Percentiles rank a stretch among this genome's conserved stretches.
These are phyloP conservation scores for Cyrtonyx montezumae DNA, from an alignment of 2,113 vertebrate genomes.

Conservation along the genomic window DNA sequence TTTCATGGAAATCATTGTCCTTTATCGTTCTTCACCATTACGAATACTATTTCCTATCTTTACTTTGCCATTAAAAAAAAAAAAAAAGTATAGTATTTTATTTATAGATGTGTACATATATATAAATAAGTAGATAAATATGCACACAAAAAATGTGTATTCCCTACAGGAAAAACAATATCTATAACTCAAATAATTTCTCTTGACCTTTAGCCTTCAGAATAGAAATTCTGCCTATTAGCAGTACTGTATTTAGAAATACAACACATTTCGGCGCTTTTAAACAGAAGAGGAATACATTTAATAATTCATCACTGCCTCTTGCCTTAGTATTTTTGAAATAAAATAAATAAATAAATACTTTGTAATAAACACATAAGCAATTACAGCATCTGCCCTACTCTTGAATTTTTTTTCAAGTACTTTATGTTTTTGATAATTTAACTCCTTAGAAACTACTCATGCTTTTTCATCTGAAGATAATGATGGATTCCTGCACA, in stretches of 20 bases:
- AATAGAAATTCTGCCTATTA: neutral
- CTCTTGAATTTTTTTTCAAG: neutral
- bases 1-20: neutral
- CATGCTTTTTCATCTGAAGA: neutral
- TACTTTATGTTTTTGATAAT: neutral
- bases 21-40: neutral
- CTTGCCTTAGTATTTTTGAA: neutral
- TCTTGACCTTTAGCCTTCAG: neutral
- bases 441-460: neutral
- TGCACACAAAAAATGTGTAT: neutral
- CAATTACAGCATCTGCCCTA: neutral
- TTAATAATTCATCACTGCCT: conserved; percentile 3
- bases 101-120: neutral
- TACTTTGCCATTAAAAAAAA: neutral
- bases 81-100: neutral
- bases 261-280: neutral
- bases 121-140: neutral
- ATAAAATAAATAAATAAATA: neutral
- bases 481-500: neutral
- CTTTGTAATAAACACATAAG: neutral
- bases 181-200: neutral
- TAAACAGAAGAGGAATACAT: neutral
- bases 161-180: neutral
- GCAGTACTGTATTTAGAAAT: neutral
- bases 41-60: neutral